A percentile compares a stretch with the other conserved stretches of the same genome.
Evolutionary conservation across 2,113 vertebrate genomes (phyloP).

Genomic region (Octodon degus): DNA sequence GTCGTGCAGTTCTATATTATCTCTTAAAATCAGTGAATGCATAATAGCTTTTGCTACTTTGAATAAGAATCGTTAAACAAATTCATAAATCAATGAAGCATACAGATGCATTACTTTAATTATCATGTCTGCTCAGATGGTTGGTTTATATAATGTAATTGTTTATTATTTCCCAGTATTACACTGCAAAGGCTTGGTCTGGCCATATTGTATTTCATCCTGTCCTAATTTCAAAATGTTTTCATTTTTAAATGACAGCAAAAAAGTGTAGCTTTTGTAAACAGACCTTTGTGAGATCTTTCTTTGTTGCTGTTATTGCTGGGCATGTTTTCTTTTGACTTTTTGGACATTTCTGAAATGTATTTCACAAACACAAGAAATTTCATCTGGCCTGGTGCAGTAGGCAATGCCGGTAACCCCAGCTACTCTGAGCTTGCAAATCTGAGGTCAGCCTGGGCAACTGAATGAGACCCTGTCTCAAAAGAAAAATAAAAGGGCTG

Average conservation of each 20-base stretch:
- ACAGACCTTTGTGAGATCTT: background rate
- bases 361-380: slow-evolving; percentile 54
- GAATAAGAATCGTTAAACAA: slow-evolving; percentile 95
- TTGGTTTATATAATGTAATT: slow-evolving; percentile 94
- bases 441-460: background rate
- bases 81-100: slow-evolving; percentile 95
- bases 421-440: background rate
- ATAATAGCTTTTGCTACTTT: slow-evolving; percentile 86
- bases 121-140: slow-evolving; percentile 92
- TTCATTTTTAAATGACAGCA: slow-evolving; percentile 67
- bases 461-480: background rate
- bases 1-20: slow-evolving; percentile 78
- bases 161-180: slow-evolving; percentile 91
- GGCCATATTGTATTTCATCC: slow-evolving; percentile 72
- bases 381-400: background rate
- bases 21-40: slow-evolving; percentile 86
- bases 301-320: background rate
- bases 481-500: background rate
- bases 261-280: slow-evolving; percentile 46
- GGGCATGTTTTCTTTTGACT: background rate
- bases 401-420: background rate
- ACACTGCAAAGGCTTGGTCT: slow-evolving; percentile 71
- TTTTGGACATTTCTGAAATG: background rate
- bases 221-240: slow-evolving; percentile 71
- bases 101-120: slow-evolving; percentile 94